Base-by-base conservation (phyloP, 2,113 vertebrate genomes). In the Scolopax mira region DNA sequence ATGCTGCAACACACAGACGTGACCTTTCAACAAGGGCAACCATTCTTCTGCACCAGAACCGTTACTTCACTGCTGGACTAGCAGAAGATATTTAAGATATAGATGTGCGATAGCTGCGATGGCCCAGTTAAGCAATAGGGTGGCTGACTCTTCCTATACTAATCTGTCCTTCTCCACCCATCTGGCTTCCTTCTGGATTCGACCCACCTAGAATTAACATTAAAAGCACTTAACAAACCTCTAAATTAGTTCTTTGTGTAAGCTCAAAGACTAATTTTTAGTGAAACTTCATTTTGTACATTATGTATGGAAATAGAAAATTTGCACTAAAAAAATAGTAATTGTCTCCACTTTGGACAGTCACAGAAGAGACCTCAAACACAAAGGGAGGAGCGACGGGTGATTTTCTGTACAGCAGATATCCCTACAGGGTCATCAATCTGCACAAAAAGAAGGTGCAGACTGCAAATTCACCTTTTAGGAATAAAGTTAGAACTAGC, bases 151-250 rank as follows among this genome's bases (percentile, higher is more conserved):
- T 88, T 88, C 88, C 73, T 69, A 17, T 6, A 44, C n/a, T 83
- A 48, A 95, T 48, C 79, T 57, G 17, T 52, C 51, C n/a, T 81
- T 41, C 42, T 78, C 73, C 27, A 64, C 55, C 71, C 8, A 3
- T 44, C 33, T 8, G 9, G 21, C 78, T 77, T 74, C 61, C 37
- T 64, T 41, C 67, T 89, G 55, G 48, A n/a, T 93, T 74, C 57
- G 54, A 88, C 83, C 51, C 48, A 62, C 54, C 79, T 58, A 66
- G 55, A 90, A 90, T 88, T 90, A 80, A 65, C 49, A 82, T 61
- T 48, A 39, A 4, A 84, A 48, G 22, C 55, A 84, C 66, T 39
- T 73, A 90, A 69, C 0, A 2, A 85, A 55, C 64, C 49, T 27
- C 57, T 91, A 48, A 77, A 57, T 64, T 60, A 83, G 55, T 67